Conservation (phyloP, 2,113 vertebrate species). For the Haemorhous mexicanus region DNA sequence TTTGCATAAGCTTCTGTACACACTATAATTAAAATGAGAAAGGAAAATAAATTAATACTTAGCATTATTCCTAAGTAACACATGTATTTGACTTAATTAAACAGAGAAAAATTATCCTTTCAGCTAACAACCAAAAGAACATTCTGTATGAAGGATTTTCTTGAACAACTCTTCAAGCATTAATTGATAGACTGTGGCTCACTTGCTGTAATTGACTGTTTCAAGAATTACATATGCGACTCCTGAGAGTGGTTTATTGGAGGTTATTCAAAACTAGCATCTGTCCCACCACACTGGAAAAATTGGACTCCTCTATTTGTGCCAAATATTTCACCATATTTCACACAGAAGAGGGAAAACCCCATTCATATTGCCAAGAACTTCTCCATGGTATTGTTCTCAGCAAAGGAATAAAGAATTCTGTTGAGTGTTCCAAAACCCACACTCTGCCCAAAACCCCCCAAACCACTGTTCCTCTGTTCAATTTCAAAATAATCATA, state of each 20-base stretch:
- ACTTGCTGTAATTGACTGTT: neutral
- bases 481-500: neutral
- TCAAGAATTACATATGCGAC: neutral
- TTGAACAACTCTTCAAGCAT: neutral
- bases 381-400: neutral
- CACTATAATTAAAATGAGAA: neutral
- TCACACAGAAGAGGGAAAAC: neutral
- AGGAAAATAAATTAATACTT: neutral
- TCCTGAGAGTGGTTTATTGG: neutral
- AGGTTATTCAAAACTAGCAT: neutral
- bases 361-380: neutral
- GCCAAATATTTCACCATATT: neutral
- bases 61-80: neutral
- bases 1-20: neutral
- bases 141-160: neutral
- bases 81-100: neutral
- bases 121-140: neutral
- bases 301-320: neutral
- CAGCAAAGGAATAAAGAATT: neutral
- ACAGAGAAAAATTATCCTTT: neutral
- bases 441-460: neutral
- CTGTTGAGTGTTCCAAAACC: neutral
- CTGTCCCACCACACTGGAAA: neutral
- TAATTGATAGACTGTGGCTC: neutral
- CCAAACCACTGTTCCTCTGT: neutral